Evolutionary conservation across 2,113 vertebrate species (phyloP), one percentile per base, ranked within the genome.

Genomic region (Peucedramus taeniatus): DNA sequence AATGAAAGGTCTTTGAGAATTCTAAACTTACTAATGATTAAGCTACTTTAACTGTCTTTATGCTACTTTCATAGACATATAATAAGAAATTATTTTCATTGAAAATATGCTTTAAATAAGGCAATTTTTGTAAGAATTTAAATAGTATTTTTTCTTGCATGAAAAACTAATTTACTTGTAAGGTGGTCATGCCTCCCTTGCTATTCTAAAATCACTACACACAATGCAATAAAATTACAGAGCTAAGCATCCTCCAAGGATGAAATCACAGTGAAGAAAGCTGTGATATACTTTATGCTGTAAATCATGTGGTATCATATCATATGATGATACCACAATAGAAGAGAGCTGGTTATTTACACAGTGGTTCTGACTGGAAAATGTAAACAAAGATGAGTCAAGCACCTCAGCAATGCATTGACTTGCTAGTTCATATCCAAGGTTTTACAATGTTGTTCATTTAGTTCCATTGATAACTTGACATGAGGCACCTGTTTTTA

Each of bases 331-430:
- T 75, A 96, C 64, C 74, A 84, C 72, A 91, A 83, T 47, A 95
- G 76, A 83, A 95, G 84, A 96, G 44, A 92, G 69, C 80, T 94
- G 76, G 69, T 92, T 97, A 97, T 97, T 94, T 95, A 97, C 95
- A 97, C 90, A 96, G 94, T 95, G 78, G 71, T 95, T 96, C 88
- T 95, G 91, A 96, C 50, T 95, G 93, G 64, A 49, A 95, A 94
- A 97, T 96, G 96, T 97, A 97, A 98, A 97, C 97, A 97, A 95
- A 93, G 59, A 93, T 93, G 91, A 95, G 83, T 89, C 90, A 94
- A 94, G 92, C 94, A 94, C 90, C 87, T 96, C 23, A 24, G 75
- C 86, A 97, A 89, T 89, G 87, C 96, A 80, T 69, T 95, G 95
- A 83, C 88, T 82, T 66, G 64, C 44, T 89, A 93, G 68, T 72